Evolutionary conservation across 2,113 vertebrate species (phyloP).

Genomic region (Elanus axillaris): DNA sequence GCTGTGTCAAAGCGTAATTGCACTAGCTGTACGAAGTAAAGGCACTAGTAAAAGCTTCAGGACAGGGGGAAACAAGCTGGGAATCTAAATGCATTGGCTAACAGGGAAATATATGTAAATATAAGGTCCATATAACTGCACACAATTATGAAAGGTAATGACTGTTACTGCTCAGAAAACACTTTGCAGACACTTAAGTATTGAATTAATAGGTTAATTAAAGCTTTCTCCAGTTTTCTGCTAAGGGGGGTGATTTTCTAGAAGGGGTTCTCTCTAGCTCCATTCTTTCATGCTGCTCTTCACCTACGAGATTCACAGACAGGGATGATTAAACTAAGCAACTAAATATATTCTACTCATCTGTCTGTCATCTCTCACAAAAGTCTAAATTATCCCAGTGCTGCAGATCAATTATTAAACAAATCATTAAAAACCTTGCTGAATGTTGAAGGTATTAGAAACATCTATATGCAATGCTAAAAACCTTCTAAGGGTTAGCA

Average conservation of each 20-base stretch:
- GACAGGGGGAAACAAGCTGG: neutral
- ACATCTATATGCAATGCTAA: neutral
- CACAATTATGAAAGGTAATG: neutral
- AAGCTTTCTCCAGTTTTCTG: neutral
- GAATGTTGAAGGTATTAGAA: neutral
- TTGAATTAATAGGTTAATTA: conserved; percentile 23
- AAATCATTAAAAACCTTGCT: neutral
- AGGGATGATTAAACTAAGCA: neutral
- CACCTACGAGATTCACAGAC: neutral
- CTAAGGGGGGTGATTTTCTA: neutral
- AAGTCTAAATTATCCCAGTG: neutral
- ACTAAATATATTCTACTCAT: neutral
- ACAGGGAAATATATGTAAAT: neutral
- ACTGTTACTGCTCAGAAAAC: neutral
- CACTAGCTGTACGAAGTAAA: neutral
- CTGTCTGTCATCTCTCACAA: neutral
- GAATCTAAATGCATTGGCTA: neutral
- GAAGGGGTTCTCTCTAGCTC: neutral
- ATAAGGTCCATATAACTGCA: neutral
- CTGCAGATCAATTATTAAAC: neutral
- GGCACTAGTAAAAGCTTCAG: neutral
- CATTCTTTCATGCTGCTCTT: neutral
- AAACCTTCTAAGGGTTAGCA: neutral
- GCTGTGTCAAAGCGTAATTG: neutral
- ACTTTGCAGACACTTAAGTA: neutral